A percentile compares a stretch with the other conserved stretches of the same genome.
phyloP scores from a whole-genome alignment of 2,797 vertebrate genomes.

The Hapalemur alaotrensis region DNA sequence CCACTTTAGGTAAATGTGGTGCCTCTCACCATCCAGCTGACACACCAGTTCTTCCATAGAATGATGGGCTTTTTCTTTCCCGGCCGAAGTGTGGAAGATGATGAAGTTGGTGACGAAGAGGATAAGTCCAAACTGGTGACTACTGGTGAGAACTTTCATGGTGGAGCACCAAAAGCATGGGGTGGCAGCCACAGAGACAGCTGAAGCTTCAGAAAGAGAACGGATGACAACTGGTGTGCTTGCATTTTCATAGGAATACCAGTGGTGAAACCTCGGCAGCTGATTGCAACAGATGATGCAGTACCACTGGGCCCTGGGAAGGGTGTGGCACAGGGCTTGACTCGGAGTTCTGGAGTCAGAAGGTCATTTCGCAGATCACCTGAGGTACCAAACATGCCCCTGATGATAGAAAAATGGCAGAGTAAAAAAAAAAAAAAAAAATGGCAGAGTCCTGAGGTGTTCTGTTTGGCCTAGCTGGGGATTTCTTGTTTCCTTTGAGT shows the following conservation, averaged over 20 bases:
- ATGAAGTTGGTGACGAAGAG: constrained; percentile 97
- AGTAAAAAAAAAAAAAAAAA: not conserved
- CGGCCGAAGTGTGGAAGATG: constrained; percentile 96
- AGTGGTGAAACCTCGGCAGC: constrained; percentile 93
- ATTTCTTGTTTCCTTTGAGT: constrained; percentile 8
- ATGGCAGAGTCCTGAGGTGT: not conserved
- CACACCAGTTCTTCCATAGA: constrained; percentile 99
- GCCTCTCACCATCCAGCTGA: constrained; percentile 98
- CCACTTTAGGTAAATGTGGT: constrained; percentile 94
- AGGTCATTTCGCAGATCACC: constrained; percentile 97
- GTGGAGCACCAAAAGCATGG: not conserved
- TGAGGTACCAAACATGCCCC: constrained; percentile 87
- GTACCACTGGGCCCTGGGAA: constrained; percentile 93
- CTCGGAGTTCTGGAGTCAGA: constrained; percentile 94
- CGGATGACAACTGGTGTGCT: not conserved
- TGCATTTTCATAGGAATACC: constrained; percentile 88
- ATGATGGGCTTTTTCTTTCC: constrained; percentile 99
- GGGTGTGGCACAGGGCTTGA: constrained; percentile 94
- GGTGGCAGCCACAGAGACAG: not conserved
- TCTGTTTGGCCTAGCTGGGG: not conserved
- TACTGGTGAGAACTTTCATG: constrained; percentile 88
- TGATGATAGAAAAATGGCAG: constrained; percentile 16
- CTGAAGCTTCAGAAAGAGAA: not conserved
- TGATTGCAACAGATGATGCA: constrained; percentile 91
- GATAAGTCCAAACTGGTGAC: constrained; percentile 98